Conservation (phyloP, 2,797 vertebrate genomes). For the Momotus momota region DNA sequence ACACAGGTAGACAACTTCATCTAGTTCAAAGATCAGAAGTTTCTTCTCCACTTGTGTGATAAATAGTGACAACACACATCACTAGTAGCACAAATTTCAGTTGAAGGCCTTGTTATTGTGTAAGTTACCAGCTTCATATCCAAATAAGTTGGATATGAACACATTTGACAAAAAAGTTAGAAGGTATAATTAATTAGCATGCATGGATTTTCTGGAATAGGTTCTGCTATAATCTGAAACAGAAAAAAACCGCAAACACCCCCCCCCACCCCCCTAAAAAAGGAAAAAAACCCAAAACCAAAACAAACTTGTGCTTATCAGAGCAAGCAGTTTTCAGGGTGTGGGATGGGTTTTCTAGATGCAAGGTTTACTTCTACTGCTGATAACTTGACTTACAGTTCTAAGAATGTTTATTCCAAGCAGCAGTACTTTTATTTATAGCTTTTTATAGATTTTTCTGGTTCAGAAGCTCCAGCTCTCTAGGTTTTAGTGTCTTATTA, state of each 20-base stretch:
- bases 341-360: not conserved
- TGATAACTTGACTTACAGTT: not conserved
- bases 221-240: not conserved
- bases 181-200: not conserved
- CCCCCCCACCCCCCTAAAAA: not conserved
- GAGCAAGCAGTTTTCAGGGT: not conserved
- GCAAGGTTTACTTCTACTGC: not conserved
- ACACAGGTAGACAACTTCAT: not conserved
- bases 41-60: not conserved
- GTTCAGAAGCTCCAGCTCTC: not conserved
- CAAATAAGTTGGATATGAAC: not conserved
- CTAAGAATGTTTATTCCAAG: not conserved
- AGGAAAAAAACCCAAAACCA: not conserved
- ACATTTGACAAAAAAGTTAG: too few species aligned
- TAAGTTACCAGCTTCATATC: not conserved
- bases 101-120: fast-evolving
- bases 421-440: not conserved
- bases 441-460: too few species aligned
- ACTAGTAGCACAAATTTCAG: fast-evolving
- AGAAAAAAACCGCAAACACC: not conserved
- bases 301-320: not conserved
- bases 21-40: too few species aligned
- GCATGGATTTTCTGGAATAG: not conserved
- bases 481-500: not conserved
- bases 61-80: not conserved